phyloP scores from a whole-genome alignment of 2,797 vertebrate species.

The Coluber constrictor region DNA sequence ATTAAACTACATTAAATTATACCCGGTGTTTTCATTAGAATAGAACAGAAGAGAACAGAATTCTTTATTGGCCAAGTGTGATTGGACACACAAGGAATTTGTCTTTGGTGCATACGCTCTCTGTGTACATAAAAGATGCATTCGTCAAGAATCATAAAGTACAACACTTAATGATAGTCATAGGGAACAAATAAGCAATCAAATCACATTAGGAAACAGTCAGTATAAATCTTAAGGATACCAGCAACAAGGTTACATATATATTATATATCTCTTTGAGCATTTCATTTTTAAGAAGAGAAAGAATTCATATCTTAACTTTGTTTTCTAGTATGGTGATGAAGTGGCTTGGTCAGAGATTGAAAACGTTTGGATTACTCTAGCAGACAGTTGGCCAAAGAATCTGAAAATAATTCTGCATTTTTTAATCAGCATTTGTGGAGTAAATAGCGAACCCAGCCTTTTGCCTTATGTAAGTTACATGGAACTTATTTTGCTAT shows the following conservation, averaged over 20 bases:
- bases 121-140: too few species aligned
- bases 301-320: not conserved
- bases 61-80: too few species aligned
- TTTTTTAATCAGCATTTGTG: constrained; percentile 97
- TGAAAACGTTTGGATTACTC: constrained; percentile 97
- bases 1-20: too few species aligned
- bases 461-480: constrained; percentile 94
- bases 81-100: too few species aligned
- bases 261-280: not conserved
- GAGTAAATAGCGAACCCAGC: constrained; percentile 96
- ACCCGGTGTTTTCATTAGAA: not conserved
- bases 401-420: constrained; percentile 98
- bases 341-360: constrained; percentile 98
- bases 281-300: not conserved
- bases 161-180: too few species aligned
- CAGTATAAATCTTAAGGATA: too few species aligned
- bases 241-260: too few species aligned
- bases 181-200: too few species aligned
- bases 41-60: too few species aligned
- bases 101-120: too few species aligned
- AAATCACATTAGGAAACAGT: too few species aligned
- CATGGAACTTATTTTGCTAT: not conserved
- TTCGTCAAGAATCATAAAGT: too few species aligned
- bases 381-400: constrained; percentile 98
- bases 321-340: constrained; percentile 87